These are phyloP conservation scores for Dipus sagitta DNA, from an alignment of 2,797 vertebrate genomes.

Conservation along the genomic window DNA sequence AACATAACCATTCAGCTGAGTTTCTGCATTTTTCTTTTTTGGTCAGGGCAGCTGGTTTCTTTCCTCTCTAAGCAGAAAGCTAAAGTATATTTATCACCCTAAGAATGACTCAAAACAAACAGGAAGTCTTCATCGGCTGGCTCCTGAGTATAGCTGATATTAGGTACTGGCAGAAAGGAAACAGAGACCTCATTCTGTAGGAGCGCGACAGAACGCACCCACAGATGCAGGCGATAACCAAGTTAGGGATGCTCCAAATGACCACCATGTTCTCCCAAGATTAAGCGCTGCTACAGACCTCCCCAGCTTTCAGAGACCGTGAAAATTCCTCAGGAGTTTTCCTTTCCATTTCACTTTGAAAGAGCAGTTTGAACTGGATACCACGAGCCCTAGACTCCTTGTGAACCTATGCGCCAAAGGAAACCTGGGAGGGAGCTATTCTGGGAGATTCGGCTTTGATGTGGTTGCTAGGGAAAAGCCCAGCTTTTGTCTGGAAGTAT, in stretches of 20 bases:
- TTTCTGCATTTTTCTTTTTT: constrained; percentile 89
- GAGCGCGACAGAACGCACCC: constrained; percentile 87
- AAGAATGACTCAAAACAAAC: constrained; percentile 94
- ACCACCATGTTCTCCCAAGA: constrained; percentile 80
- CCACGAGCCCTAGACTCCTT: constrained; percentile 65
- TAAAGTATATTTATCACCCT: constrained; percentile 94
- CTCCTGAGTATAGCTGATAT: constrained; percentile 93
- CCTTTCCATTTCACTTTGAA: constrained; percentile 78
- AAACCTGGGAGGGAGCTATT: constrained; percentile 86
- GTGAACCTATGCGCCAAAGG: constrained; percentile 86
- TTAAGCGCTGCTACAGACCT: constrained; percentile 63
- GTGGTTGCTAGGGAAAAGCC: constrained; percentile 85
- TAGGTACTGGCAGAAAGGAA: constrained; percentile 94
- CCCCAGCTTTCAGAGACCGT: constrained; percentile 69
- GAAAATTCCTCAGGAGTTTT: constrained; percentile 83
- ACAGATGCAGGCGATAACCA: constrained; percentile 86
- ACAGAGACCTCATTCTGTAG: constrained; percentile 90
- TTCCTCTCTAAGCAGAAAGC: constrained; percentile 89
- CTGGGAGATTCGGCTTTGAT: constrained; percentile 84
- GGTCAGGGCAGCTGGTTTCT: constrained; percentile 91
- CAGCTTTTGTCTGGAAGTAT: constrained; percentile 83
- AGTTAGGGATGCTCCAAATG: constrained; percentile 82
- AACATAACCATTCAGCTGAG: constrained; percentile 88
- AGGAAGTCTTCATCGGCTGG: constrained; percentile 94
- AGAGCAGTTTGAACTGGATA: constrained; percentile 84